A percentile compares a stretch with the other conserved stretches of the same genome.
phyloP scores from a whole-genome alignment of 2,113 vertebrate genomes.

The Zeus faber region DNA sequence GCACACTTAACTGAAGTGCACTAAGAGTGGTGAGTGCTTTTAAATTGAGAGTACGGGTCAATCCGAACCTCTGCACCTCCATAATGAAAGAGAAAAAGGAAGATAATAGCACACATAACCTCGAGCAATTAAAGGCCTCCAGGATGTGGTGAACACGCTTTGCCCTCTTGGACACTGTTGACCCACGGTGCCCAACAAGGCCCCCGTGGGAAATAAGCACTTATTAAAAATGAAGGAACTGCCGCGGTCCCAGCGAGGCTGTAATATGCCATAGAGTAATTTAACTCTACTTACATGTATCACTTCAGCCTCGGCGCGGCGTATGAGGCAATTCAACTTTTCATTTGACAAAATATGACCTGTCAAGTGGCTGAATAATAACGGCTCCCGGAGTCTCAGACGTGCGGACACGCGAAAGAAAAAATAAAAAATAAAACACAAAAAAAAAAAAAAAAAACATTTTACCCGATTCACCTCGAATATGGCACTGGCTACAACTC shows the following conservation, averaged over 20 bases:
- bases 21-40: constrained; percentile 68
- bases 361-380: constrained; percentile 75
- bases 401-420: constrained; percentile 23
- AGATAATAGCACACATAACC: constrained; percentile 78
- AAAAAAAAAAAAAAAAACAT: constrained; percentile 23
- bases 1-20: constrained; percentile 72
- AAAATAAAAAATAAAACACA: not conserved
- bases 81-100: constrained; percentile 76
- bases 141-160: constrained; percentile 77
- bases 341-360: constrained; percentile 77
- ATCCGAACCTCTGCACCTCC: constrained; percentile 69
- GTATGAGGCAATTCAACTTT: constrained; percentile 73
- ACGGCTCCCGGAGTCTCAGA: constrained; percentile 55
- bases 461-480: constrained; percentile 39
- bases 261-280: constrained; percentile 76
- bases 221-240: constrained; percentile 78
- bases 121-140: constrained; percentile 73
- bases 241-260: constrained; percentile 70
- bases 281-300: constrained; percentile 78
- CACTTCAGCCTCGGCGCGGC: constrained; percentile 64
- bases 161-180: constrained; percentile 76
- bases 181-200: constrained; percentile 72
- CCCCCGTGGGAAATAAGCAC: constrained; percentile 73
- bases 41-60: constrained; percentile 74
- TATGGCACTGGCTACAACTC: constrained; percentile 35